Percentiles rank a stretch among this genome's conserved stretches.
These are phyloP conservation scores for Neopipo cinnamomea DNA, from an alignment of 2,113 vertebrate species.

Conservation along the genomic window DNA sequence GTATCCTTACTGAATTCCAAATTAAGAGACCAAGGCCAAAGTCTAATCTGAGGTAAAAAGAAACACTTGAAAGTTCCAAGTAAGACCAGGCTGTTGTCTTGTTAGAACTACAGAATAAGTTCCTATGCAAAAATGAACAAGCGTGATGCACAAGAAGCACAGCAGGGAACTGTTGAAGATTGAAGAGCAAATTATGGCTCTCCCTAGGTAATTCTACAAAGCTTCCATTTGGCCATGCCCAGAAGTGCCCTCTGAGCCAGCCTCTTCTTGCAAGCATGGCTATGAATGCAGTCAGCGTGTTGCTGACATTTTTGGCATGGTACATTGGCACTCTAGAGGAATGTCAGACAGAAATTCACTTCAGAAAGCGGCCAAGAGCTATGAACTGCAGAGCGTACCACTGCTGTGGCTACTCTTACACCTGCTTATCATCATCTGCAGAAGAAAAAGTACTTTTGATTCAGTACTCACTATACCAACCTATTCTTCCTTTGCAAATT, in stretches of 20 bases:
- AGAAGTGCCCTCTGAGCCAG: neutral
- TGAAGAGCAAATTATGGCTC: neutral
- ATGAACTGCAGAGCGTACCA: neutral
- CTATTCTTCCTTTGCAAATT: neutral
- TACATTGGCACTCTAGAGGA: neutral
- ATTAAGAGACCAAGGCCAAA: neutral
- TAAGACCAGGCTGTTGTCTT: neutral
- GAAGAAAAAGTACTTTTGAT: neutral
- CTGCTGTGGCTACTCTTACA: neutral
- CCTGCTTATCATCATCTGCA: neutral
- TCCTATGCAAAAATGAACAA: neutral
- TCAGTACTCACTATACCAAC: neutral
- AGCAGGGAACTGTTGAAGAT: neutral
- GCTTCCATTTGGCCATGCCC: neutral
- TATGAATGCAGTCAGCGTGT: neutral
- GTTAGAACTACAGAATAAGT: neutral
- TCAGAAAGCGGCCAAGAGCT: neutral
- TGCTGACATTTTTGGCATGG: neutral
- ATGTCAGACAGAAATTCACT: neutral
- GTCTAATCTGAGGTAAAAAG: neutral
- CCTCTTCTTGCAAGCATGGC: neutral
- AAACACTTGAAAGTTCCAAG: neutral
- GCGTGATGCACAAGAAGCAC: neutral
- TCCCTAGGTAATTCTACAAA: neutral
- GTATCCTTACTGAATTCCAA: neutral